A percentile compares a stretch with the other conserved stretches of the same genome.
phyloP scores from a whole-genome alignment of 2,888 invertebrate species.

The Torymus auratus region DNA sequence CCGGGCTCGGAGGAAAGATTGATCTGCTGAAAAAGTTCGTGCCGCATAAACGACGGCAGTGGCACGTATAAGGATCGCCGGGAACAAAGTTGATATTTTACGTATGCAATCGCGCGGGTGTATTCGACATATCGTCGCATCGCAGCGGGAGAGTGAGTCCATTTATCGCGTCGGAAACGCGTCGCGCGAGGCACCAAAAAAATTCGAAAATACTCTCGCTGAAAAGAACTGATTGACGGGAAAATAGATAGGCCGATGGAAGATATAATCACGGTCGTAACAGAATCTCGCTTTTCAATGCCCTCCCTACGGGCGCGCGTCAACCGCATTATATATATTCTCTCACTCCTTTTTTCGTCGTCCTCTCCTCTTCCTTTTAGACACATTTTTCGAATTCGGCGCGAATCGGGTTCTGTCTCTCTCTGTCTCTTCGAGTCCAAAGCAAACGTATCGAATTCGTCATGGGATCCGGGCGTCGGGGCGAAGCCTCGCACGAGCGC shows the following conservation, averaged over 20 bases:
- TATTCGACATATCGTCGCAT: too few species aligned
- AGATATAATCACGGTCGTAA: slow-evolving; percentile 11
- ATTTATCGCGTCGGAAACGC: too few species aligned
- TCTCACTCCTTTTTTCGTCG: slow-evolving; percentile 12
- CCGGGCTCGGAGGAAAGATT: slow-evolving; percentile 34
- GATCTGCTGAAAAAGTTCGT: slow-evolving; percentile 30
- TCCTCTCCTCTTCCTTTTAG: background rate
- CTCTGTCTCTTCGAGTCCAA: slow-evolving; percentile 15
- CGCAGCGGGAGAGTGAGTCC: too few species aligned
- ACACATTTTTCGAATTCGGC: slow-evolving; percentile 31
- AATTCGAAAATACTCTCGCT: background rate
- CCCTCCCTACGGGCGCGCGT: background rate
- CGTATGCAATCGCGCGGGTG: too few species aligned
- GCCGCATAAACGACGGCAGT: background rate
- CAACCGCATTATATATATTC: background rate
- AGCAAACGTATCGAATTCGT: slow-evolving; percentile 52
- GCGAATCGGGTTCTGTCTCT: background rate
- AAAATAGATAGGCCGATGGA: slow-evolving; percentile 32
- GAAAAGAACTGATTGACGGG: slow-evolving; percentile 10
- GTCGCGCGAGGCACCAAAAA: too few species aligned
- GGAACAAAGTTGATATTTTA: too few species aligned
- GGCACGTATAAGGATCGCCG: too few species aligned
- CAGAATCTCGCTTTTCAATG: slow-evolving; percentile 16
- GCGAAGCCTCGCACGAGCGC: slow-evolving; percentile 35
- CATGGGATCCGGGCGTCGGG: slow-evolving; percentile 20